Percentiles rank a stretch among this genome's conserved stretches.
Evolutionary conservation across 1,140 invertebrate species (phyloP).

Genomic region (Microvelia longipes): DNA sequence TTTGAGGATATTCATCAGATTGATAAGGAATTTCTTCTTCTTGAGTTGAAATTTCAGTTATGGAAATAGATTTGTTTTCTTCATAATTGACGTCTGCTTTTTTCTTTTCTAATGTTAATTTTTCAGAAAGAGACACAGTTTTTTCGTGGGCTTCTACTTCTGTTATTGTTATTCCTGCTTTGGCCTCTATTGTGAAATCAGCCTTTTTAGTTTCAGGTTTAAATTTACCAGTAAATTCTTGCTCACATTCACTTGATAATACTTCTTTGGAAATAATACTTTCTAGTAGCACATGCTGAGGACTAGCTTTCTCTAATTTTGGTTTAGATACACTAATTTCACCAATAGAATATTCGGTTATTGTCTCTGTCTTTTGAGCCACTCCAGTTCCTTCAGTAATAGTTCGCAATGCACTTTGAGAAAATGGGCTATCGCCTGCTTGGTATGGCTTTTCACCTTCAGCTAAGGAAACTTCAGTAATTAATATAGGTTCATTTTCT

Average conservation of each 20-base stretch:
- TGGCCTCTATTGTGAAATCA: conserved; percentile 16
- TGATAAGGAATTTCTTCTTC: conserved; percentile 20
- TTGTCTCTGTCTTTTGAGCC: conserved; percentile 29
- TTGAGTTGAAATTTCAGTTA: conserved; percentile 25
- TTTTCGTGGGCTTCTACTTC: conserved; percentile 22
- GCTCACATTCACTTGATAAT: conserved; percentile 25
- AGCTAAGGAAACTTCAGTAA: conserved; percentile 33
- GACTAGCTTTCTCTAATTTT: conserved; percentile 20
- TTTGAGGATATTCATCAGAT: conserved; percentile 5
- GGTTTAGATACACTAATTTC: conserved; percentile 21
- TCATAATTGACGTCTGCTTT: conserved; percentile 26
- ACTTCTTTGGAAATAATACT: conserved; percentile 25
- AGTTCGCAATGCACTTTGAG: conserved; percentile 18
- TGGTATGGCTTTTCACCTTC: conserved; percentile 28
- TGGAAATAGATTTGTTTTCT: conserved; percentile 26
- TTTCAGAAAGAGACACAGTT: conserved; percentile 8
- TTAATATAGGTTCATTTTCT: conserved; percentile 33
- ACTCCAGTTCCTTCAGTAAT: conserved; percentile 23
- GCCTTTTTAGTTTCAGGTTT: conserved; percentile 19
- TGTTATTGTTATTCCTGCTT: conserved; percentile 21
- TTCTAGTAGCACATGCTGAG: conserved; percentile 26
- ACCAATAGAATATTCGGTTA: conserved; percentile 23
- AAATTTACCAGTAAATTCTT: conserved; percentile 19
- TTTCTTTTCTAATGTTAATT: conserved; percentile 16
- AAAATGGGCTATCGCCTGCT: conserved; percentile 31